A percentile compares a stretch with the other conserved stretches of the same genome.
These are phyloP conservation scores for Paramormyrops kingsleyae DNA, from an alignment of 2,113 vertebrate species.

Conservation along the genomic window DNA sequence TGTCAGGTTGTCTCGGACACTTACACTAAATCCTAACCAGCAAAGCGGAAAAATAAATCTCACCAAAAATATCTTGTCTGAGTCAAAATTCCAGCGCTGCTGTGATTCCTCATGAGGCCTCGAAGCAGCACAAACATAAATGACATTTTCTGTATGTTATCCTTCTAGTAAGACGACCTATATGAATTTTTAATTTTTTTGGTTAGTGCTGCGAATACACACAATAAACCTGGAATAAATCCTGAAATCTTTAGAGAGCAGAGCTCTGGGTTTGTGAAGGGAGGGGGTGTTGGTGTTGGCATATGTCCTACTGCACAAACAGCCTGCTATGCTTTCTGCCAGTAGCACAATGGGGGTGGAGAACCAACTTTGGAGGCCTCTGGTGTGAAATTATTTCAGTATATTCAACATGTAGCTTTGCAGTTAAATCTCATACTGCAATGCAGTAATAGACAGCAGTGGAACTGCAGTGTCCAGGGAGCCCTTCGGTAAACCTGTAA, in stretches of 20 bases:
- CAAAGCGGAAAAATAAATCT: background rate
- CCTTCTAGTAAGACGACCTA: background rate
- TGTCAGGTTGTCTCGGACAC: background rate
- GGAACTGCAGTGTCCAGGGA: background rate
- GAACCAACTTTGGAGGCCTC: background rate
- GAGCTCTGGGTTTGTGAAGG: background rate
- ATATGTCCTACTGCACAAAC: background rate
- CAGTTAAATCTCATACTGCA: background rate
- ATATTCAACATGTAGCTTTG: background rate
- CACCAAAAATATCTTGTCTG: constrained; percentile 4
- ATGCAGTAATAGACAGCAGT: background rate
- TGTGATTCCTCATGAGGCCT: background rate
- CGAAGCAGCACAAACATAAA: background rate
- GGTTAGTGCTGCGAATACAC: background rate
- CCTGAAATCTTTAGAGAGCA: constrained; percentile 2
- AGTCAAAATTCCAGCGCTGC: background rate
- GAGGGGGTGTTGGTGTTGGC: constrained; percentile 14
- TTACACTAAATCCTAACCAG: no score
- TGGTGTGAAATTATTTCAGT: background rate
- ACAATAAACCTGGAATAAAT: background rate
- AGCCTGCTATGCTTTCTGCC: background rate
- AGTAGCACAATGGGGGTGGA: background rate
- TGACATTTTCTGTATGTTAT: background rate
- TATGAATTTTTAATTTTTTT: background rate
- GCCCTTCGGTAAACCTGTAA: background rate